These are phyloP conservation scores for Apocheima hispidaria DNA, from an alignment of 2,888 invertebrate genomes.

Conservation along the genomic window DNA sequence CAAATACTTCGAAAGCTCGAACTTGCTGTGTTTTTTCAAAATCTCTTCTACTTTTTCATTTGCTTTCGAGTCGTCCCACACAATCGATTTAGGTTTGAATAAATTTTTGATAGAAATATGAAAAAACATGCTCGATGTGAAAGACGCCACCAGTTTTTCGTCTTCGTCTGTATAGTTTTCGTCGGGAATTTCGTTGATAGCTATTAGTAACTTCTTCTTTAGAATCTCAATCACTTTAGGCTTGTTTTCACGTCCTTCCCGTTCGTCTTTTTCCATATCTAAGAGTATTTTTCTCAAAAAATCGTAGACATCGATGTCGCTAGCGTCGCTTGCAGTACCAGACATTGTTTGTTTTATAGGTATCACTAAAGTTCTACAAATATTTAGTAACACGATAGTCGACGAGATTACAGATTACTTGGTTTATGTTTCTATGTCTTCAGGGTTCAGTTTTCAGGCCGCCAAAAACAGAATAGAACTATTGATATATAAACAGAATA, in stretches of 20 bases:
- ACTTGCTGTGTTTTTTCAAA: background rate
- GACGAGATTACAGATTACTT: no score
- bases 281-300: background rate
- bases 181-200: background rate
- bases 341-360: background rate
- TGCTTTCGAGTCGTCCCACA: constrained; percentile 2
- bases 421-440: no score
- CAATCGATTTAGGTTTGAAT: background rate
- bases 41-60: background rate
- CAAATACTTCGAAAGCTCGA: background rate
- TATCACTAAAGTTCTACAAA: background rate
- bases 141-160: background rate
- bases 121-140: background rate
- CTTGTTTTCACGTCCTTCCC: background rate
- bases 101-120: background rate
- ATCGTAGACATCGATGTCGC: background rate
- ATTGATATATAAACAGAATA: background rate
- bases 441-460: no score
- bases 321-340: background rate
- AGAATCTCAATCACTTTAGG: background rate
- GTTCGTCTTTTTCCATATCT: background rate
- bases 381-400: no score
- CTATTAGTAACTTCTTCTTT: background rate
- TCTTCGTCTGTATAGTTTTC: background rate
- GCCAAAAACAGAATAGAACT: no score